Percentiles rank a stretch among this genome's conserved stretches.
These are phyloP conservation scores for Cheirogaleus major DNA, from an alignment of 2,797 vertebrate species.

Conservation along the genomic window DNA sequence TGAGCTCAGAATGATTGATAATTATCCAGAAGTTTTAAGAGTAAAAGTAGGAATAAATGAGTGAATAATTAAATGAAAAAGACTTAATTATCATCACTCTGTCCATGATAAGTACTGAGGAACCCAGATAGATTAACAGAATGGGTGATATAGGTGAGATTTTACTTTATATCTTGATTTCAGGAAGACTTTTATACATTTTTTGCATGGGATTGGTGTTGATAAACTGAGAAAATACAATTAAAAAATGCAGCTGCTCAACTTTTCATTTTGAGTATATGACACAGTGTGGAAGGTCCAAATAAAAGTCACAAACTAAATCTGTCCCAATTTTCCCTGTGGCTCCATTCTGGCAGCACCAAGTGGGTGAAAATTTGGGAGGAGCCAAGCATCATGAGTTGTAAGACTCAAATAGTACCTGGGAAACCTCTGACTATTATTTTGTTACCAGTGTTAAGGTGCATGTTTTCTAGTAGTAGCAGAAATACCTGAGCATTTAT, in stretches of 20 bases:
- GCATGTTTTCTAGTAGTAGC: neutral
- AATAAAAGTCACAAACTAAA: neutral
- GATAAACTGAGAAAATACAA: neutral
- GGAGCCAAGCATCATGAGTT: neutral
- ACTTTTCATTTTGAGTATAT: neutral
- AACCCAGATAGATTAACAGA: neutral
- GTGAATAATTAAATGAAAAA: neutral
- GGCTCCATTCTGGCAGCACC: neutral
- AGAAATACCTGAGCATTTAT: neutral
- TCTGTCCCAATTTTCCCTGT: neutral
- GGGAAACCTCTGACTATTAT: neutral
- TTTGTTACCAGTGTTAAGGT: neutral
- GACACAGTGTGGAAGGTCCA: neutral
- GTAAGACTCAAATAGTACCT: neutral
- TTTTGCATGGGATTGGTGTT: neutral
- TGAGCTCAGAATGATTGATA: neutral
- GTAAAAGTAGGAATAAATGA: neutral
- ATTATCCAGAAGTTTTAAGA: neutral
- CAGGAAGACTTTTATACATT: neutral
- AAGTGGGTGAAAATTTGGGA: fast-evolving
- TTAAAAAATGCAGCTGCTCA: neutral
- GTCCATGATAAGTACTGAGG: neutral
- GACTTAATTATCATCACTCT: neutral
- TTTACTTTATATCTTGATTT: neutral
- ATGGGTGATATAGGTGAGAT: neutral